Evolutionary conservation across 1,140 invertebrate species (phyloP).

Genomic region (Lepeophtheirus salmonis): DNA sequence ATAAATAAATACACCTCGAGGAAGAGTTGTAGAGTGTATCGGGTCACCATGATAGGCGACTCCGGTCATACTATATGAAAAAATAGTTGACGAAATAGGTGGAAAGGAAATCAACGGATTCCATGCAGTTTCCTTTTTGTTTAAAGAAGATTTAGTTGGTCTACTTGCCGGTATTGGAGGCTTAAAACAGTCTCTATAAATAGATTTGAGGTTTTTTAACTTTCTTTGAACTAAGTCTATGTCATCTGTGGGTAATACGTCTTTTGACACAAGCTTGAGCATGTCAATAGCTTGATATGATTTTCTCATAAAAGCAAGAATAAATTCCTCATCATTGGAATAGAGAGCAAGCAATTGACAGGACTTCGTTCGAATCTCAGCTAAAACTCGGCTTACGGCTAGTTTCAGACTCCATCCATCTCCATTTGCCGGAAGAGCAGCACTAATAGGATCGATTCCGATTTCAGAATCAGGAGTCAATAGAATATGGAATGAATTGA

Average conservation of each 20-base stretch:
- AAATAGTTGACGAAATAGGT: neutral
- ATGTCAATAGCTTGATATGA: constrained; percentile 26
- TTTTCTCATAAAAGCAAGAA: constrained; percentile 27
- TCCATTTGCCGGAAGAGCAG: constrained; percentile 22
- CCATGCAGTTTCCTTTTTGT: neutral
- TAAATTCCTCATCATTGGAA: constrained; percentile 26
- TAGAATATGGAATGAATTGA: constrained; percentile 2
- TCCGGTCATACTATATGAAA: neutral
- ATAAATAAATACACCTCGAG: constrained; percentile 19
- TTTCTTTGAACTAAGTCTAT: constrained; percentile 26
- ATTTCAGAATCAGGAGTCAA: constrained; percentile 7
- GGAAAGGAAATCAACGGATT: neutral
- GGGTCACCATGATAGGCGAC: constrained; percentile 5
- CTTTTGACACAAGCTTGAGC: constrained; percentile 29
- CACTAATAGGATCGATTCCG: constrained; percentile 7
- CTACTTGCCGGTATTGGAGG: constrained; percentile 22
- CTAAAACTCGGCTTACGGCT: constrained; percentile 27
- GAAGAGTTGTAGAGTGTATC: neutral
- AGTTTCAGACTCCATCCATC: constrained; percentile 27
- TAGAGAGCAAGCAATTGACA: constrained; percentile 25
- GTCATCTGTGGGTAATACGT: constrained; percentile 26
- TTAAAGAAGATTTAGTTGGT: neutral
- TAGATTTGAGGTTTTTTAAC: constrained; percentile 26
- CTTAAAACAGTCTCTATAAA: constrained; percentile 31
- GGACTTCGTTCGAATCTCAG: constrained; percentile 27